phyloP scores from a whole-genome alignment of 2,797 vertebrate species.

The Toxotes lorentzi region DNA sequence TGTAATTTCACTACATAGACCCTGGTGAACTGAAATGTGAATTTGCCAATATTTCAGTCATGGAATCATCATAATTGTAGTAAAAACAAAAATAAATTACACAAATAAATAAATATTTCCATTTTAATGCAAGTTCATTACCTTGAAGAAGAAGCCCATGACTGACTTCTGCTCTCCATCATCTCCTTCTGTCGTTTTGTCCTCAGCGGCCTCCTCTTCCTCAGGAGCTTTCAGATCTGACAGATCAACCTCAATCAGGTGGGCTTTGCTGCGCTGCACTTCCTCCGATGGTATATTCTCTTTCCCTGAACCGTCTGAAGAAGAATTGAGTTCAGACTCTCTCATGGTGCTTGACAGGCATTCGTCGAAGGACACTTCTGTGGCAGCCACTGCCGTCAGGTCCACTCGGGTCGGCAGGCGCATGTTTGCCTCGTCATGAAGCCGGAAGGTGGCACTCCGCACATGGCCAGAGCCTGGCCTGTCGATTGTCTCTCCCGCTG shows the following conservation, averaged over 20 bases:
- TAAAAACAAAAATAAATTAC: not conserved
- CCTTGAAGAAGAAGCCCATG: conserved; percentile 98
- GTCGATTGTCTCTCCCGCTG: conserved; percentile 61
- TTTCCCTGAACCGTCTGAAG: conserved; percentile 80
- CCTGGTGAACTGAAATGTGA: too few relatives aligned
- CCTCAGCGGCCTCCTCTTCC: conserved; percentile 80
- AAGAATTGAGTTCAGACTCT: conserved; percentile 78
- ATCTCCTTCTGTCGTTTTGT: conserved; percentile 56
- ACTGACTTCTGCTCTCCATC: conserved; percentile 93
- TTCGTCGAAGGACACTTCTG: conserved; percentile 81
- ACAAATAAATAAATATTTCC: not conserved
- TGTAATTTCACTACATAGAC: too few relatives aligned
- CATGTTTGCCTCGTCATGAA: conserved; percentile 90
- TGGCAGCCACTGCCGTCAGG: conserved; percentile 46
- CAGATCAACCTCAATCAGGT: conserved; percentile 95
- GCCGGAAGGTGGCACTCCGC: conserved; percentile 82
- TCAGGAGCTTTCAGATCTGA: conserved; percentile 88
- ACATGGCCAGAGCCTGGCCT: conserved; percentile 81
- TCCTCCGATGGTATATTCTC: conserved; percentile 86
- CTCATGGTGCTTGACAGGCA: conserved; percentile 67
- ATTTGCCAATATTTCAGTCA: too few relatives aligned
- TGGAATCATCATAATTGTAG: not conserved
- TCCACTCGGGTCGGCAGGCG: conserved; percentile 83
- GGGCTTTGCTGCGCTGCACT: conserved; percentile 85
- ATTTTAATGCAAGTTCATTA: conserved; percentile 57